A percentile compares a stretch with the other conserved stretches of the same genome.
phyloP scores from a whole-genome alignment of 2,888 invertebrate species.

The Dicycla oo region DNA sequence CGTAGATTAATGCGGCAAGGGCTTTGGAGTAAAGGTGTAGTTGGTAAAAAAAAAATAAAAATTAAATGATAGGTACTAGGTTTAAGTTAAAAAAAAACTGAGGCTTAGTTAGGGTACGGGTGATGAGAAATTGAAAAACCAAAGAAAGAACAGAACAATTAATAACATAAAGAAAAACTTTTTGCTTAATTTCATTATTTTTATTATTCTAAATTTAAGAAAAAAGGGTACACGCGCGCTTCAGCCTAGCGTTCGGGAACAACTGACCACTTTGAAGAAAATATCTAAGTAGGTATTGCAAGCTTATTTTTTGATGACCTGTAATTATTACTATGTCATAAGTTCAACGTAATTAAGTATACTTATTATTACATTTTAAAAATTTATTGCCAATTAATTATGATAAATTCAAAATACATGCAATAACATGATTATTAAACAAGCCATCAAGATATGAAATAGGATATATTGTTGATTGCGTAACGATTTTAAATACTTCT shows the following conservation, averaged over 20 bases:
- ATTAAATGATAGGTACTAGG: too few species aligned
- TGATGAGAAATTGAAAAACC: conserved; percentile 48
- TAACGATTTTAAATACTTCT: conserved; percentile 30
- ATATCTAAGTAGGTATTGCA: conserved; percentile 28
- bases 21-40: too few species aligned
- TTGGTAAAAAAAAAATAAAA: too few species aligned
- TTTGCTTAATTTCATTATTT: conserved; percentile 39
- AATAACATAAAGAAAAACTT: conserved; percentile 34
- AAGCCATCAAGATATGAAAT: conserved; percentile 40
- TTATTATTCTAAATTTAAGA: neutral
- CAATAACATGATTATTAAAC: conserved; percentile 58
- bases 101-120: conserved; percentile 1
- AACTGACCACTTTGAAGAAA: conserved; percentile 28
- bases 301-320: conserved; percentile 18
- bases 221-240: neutral
- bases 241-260: neutral
- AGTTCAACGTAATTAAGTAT: conserved; percentile 52
- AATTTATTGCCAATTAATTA: conserved; percentile 56
- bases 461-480: conserved; percentile 43
- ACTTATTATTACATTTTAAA: conserved; percentile 38
- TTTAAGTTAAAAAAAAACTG: neutral
- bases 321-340: conserved; percentile 44
- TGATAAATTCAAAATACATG: conserved; percentile 53
- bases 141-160: conserved; percentile 45
- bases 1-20: neutral